Conservation (phyloP, 1,140 invertebrate genomes). For the Portunus trituberculatus region DNA sequence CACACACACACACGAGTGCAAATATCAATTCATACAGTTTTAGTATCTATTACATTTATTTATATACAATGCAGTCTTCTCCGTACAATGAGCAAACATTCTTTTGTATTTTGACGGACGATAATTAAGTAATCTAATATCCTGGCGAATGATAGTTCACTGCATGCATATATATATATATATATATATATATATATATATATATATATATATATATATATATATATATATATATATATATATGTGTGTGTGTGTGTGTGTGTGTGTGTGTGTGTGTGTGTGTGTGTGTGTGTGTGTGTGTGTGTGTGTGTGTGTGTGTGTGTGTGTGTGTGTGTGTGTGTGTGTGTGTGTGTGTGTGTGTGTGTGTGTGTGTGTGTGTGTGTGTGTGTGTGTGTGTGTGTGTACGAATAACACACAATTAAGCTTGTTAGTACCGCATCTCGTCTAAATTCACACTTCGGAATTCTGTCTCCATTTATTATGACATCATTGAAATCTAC, state of each 20-base stretch:
- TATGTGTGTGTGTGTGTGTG: neutral
- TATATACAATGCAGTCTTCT: no score
- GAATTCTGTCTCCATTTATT: no score
- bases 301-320: neutral
- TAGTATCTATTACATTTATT: no score
- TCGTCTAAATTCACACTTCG: no score
- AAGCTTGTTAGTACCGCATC: no score
- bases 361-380: no score
- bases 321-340: neutral
- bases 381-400: no score
- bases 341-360: neutral
- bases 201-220: conserved; percentile 26
- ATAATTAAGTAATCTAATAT: neutral
- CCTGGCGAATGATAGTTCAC: neutral
- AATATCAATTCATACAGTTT: no score
- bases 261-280: neutral
- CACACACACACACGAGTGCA: no score
- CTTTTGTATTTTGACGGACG: neutral
- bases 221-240: conserved; percentile 26
- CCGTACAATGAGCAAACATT: no score
- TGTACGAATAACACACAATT: no score
- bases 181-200: conserved; percentile 26
- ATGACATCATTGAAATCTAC: no score
- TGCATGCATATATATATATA: conserved; percentile 26
- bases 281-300: neutral